Evolutionary conservation across 2,797 vertebrate genomes (phyloP).

Genomic region (Cuniculus paca): DNA sequence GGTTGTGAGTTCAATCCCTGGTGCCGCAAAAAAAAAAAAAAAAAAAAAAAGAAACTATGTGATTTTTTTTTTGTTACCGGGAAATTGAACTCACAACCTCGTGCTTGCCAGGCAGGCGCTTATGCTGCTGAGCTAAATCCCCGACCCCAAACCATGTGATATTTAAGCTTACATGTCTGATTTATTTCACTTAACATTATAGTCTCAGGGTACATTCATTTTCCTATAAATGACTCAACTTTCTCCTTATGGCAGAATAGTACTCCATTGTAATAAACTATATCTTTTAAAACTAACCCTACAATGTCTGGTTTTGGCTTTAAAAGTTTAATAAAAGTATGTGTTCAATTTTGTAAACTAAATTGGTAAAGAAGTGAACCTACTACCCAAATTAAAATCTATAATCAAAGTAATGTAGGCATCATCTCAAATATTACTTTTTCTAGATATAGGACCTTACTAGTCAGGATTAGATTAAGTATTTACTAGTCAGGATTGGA

Average conservation of each 20-base stretch:
- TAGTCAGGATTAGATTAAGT: constrained; percentile 20
- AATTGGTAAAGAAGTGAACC: constrained; percentile 34
- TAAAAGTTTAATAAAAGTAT: background rate
- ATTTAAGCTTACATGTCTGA: background rate
- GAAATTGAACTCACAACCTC: no score
- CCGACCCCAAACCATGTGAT: background rate
- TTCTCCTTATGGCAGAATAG: background rate
- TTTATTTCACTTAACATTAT: background rate
- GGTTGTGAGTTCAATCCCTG: no score
- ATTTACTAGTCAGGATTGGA: no score
- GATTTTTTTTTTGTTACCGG: no score
- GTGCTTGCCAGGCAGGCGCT: no score
- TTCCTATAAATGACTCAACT: background rate
- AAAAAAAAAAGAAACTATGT: no score
- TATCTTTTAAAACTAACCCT: constrained; percentile 13
- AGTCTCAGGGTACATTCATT: background rate
- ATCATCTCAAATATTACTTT: constrained; percentile 32
- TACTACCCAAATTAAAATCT: constrained; percentile 62
- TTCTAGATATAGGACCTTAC: background rate
- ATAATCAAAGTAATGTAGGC: background rate
- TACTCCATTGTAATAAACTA: background rate
- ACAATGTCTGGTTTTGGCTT: constrained; percentile 36
- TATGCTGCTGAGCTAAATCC: no score
- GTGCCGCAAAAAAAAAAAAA: no score
- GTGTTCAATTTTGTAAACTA: background rate